These are phyloP conservation scores for Anoplophora glabripennis DNA, from an alignment of 1,140 invertebrate genomes.

Conservation along the genomic window DNA sequence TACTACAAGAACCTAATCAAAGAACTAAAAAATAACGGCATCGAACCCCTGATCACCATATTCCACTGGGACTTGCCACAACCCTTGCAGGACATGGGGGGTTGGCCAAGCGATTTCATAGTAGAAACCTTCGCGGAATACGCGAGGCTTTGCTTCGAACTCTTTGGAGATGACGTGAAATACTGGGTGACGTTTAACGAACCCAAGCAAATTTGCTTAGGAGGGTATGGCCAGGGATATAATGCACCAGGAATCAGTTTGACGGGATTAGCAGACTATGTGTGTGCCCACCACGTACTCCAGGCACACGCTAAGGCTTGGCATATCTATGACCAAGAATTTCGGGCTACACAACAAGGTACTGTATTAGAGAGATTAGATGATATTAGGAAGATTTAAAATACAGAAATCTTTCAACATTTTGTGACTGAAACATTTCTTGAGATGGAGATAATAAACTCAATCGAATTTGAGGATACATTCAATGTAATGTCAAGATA, in stretches of 20 bases:
- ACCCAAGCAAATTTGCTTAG: conserved; percentile 30
- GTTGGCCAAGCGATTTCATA: conserved; percentile 61
- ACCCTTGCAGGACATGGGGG: conserved; percentile 60
- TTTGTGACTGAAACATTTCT: too few relatives aligned
- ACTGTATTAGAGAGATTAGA: too few relatives aligned
- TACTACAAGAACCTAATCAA: too few relatives aligned
- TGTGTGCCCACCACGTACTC: conserved; percentile 33
- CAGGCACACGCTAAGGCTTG: conserved; percentile 37
- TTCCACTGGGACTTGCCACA: conserved; percentile 56
- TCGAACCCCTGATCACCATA: conserved; percentile 59
- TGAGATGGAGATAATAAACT: too few relatives aligned
- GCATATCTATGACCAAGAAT: conserved; percentile 36
- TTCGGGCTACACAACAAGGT: conserved; percentile 28
- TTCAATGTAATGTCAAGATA: too few relatives aligned
- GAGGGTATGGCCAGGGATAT: not conserved
- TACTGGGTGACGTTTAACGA: conserved; percentile 51
- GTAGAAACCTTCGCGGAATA: conserved; percentile 55
- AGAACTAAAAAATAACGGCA: conserved; percentile 42
- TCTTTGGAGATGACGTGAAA: conserved; percentile 16
- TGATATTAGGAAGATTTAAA: too few relatives aligned
- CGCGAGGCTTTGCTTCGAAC: conserved; percentile 25
- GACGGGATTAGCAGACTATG: conserved; percentile 41
- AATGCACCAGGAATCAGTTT: conserved; percentile 46
- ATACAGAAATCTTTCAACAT: too few relatives aligned
- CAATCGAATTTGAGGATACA: too few relatives aligned